These are phyloP conservation scores for Pyrrhopygopsis socrates DNA, from an alignment of 2,888 invertebrate species.

Conservation along the genomic window DNA sequence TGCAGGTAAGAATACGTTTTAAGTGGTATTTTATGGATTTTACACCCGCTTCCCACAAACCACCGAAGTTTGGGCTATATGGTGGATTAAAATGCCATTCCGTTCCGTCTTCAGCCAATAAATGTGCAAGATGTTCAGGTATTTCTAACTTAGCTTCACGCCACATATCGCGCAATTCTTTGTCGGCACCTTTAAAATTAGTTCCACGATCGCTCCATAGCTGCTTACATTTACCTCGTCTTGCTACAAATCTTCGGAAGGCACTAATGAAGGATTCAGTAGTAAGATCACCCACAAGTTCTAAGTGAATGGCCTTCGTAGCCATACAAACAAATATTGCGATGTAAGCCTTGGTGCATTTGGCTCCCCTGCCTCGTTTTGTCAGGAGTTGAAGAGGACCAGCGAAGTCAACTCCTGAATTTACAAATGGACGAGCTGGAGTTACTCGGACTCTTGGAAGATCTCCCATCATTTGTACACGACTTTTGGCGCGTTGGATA, in stretches of 20 bases:
- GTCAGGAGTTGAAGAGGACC: constrained; percentile 73
- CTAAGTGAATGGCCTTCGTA: constrained; percentile 86
- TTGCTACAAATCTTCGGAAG: constrained; percentile 69
- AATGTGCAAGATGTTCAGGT: constrained; percentile 25
- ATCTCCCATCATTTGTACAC: constrained; percentile 82
- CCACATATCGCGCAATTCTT: constrained; percentile 42
- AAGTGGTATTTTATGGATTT: constrained; percentile 78
- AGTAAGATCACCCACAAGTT: constrained; percentile 85
- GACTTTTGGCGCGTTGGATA: constrained; percentile 16
- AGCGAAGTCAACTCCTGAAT: constrained; percentile 81
- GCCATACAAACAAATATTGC: constrained; percentile 83
- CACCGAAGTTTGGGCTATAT: constrained; percentile 74
- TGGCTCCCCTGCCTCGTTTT: constrained; percentile 73
- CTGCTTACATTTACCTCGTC: constrained; percentile 74
- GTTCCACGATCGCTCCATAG: constrained; percentile 81
- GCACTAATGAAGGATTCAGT: constrained; percentile 82
- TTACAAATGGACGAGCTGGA: constrained; percentile 70
- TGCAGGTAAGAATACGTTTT: constrained; percentile 43
- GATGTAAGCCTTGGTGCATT: constrained; percentile 77
- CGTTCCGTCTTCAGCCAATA: constrained; percentile 55
- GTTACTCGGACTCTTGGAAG: constrained; percentile 71
- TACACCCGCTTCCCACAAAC: constrained; percentile 80
- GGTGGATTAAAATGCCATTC: constrained; percentile 81
- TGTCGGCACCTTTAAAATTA: constrained; percentile 80
- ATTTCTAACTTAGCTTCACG: constrained; percentile 16